Evolutionary conservation across 2,888 invertebrate genomes (phyloP).

Genomic region (Drosophila formosana): DNA sequence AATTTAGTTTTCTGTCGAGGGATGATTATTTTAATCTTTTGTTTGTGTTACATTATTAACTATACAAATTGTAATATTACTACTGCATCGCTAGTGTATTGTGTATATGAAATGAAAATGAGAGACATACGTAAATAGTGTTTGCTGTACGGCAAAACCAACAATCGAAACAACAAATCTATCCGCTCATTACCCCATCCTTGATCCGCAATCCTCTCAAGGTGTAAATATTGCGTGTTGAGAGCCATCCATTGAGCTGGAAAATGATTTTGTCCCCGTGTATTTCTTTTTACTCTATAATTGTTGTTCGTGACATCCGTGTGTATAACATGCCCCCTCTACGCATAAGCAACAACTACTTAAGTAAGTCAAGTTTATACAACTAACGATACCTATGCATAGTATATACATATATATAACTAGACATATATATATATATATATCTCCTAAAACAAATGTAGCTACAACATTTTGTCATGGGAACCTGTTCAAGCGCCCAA

Average conservation of each 20-base stretch:
- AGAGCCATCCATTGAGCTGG: constrained; percentile 5
- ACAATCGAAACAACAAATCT: constrained; percentile 2
- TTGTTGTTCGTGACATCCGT: constrained; percentile 19
- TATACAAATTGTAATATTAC: neutral
- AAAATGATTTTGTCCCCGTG: constrained; percentile 10
- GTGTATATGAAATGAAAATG: constrained; percentile 4
- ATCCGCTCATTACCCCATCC: neutral
- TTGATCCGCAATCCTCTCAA: neutral
- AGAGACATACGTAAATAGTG: constrained; percentile 25
- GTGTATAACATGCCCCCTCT: constrained; percentile 34
- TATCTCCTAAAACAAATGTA: constrained; percentile 29
- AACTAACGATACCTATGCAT: constrained; percentile 41
- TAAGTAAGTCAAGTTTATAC: constrained; percentile 46
- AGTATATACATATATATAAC: constrained; percentile 13
- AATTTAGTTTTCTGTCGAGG: constrained; percentile 5
- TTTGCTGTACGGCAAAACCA: constrained; percentile 15
- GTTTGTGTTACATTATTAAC: neutral
- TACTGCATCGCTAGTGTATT: too few species aligned
- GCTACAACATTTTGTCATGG: constrained; percentile 45
- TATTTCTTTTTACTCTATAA: constrained; percentile 11
- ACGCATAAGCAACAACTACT: constrained; percentile 21
- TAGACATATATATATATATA: constrained; percentile 28
- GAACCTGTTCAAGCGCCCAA: constrained; percentile 31
- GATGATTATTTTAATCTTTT: neutral
- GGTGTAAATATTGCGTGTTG: constrained; percentile 20